Base-by-base conservation (phyloP, 1,140 invertebrate species). In the Drosophila nebulosa region DNA sequence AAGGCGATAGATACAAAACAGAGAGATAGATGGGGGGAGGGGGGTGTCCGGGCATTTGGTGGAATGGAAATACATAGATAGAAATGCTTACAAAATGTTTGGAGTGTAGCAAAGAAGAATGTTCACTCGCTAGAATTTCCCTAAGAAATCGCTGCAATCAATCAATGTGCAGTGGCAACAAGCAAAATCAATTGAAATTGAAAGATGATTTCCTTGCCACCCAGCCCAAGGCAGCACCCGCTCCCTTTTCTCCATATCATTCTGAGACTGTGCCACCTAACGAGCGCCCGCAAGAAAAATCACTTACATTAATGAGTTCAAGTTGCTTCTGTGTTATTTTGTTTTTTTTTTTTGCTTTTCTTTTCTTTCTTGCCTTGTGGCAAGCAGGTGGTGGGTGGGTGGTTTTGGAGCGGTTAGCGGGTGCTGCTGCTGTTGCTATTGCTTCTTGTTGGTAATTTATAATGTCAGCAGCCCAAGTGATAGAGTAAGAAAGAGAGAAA, bases 291-390 rank as follows among this genome's bases (percentile, higher is more conserved):
- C 75, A 86, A 86, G 83, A 86, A 88, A 86, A 88, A 86, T 86
- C 83, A 86, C 83, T 86, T 86, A 86, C 83, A 86, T 86, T 86
- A 86, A 86, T 86, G 83, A 86, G 83, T 86, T 86, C 83, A 86
- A 88, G 78, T 85, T 85, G 80, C 39, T 46, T 46, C 39, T 21
- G 39, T 46, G 16, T 46, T 46, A 16, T 46, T 21, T 46, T 46
- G 18, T 46, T 42, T 7, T 10, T 21, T 46, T 16, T 18, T 6
- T 18, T 9, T 21, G 9, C 16, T 21, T 9, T 21, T 46, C 9
- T 21, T 18, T 42, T 35, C 10, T 12, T 77, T 77, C 69, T 85
- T 79, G 72, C 65, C 76, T 69, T 76, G 75, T 68, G 80, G 62
- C 70, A 46, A 10, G 39, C 6, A 42, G 39, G 39, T 16, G 6